Evolutionary conservation across 1,140 invertebrate genomes (phyloP), one percentile per base, ranked within the genome.

Genomic region (Augochlora pura): DNA sequence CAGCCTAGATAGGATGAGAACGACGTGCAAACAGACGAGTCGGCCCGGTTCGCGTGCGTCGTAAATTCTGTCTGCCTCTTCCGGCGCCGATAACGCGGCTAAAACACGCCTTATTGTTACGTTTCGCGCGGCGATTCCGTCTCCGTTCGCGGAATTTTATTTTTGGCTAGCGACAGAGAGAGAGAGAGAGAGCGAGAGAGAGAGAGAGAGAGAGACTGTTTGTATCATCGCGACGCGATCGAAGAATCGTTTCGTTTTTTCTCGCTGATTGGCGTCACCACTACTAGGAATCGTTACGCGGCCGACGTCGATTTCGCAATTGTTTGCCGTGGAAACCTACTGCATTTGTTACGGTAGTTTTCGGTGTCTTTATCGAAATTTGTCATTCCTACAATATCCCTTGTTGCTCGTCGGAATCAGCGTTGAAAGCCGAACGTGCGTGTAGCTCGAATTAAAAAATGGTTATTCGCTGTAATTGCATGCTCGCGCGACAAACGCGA

Each of bases 11-110:
- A 80, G 59, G 74, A 82, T 70, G 79, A 64, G 39, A 77, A 78
- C 74, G 77, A 75, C 68, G 77, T 71, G 76, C 78, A 85, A 86
- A 86, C 81, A 86, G 69, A 76, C 71, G 74, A 38, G 49, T 65
- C 82, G 72, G 52, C 59, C 52, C 81, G 76, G 7, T 62, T 83
- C 63, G 54, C 54, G 46, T 59, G 54, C 49, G 77, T 86, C 84
- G 77, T 83, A 83, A 80, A 82, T 86, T 80, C 67, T 73, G 71
- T 73, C 72, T 76, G 82, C 73, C 59, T 84, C 25, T 54, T 81
- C 25, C 62, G 59, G 46, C 16, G 73, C 73, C 84, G 82, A 84
- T 82, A 84, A 84, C 60, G 65, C n/a, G 81, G 42, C 65, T 25
- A 52, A 76, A 87, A 63, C 64, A 42, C 70, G 63, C 21, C 66